A percentile compares a stretch with the other conserved stretches of the same genome.
Conservation (phyloP, 2,888 invertebrate genomes). For the Ephialtes manifestator region DNA sequence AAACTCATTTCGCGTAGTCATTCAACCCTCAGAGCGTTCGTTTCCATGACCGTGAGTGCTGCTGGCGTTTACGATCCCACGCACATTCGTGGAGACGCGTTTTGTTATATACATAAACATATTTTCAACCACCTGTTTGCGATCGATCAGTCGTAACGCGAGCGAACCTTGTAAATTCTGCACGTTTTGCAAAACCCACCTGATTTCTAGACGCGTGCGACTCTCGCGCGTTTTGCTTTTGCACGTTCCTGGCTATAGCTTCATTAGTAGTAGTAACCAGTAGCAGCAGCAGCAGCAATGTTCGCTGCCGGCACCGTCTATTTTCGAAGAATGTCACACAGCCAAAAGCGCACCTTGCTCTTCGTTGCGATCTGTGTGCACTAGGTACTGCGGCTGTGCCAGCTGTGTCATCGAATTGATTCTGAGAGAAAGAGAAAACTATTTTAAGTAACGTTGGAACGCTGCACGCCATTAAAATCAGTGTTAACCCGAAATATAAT, state of each 20-base stretch:
- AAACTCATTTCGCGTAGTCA: constrained; percentile 59
- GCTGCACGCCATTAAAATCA: no score
- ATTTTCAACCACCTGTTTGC: constrained; percentile 67
- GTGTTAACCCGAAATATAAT: no score
- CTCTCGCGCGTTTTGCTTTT: constrained; percentile 11
- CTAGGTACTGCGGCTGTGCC: constrained; percentile 66
- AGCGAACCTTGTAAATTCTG: neutral
- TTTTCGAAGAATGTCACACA: constrained; percentile 82
- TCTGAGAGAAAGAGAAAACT: constrained; percentile 41
- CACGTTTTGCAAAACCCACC: neutral
- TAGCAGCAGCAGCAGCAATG: constrained; percentile 20
- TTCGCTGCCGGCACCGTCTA: constrained; percentile 78
- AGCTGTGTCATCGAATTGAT: constrained; percentile 53
- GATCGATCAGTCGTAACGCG: constrained; percentile 69
- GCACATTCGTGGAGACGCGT: constrained; percentile 50
- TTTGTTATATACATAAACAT: constrained; percentile 59
- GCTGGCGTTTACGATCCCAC: constrained; percentile 54
- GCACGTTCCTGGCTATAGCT: constrained; percentile 4
- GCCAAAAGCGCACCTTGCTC: constrained; percentile 78
- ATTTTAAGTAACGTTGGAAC: neutral
- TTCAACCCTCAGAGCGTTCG: constrained; percentile 67
- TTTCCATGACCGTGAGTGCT: constrained; percentile 68
- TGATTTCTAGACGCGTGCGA: constrained; percentile 35
- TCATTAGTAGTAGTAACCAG: neutral
- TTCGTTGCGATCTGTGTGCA: constrained; percentile 38